phyloP scores from a whole-genome alignment of 2,888 invertebrate species.

The Dynastes tityus region DNA sequence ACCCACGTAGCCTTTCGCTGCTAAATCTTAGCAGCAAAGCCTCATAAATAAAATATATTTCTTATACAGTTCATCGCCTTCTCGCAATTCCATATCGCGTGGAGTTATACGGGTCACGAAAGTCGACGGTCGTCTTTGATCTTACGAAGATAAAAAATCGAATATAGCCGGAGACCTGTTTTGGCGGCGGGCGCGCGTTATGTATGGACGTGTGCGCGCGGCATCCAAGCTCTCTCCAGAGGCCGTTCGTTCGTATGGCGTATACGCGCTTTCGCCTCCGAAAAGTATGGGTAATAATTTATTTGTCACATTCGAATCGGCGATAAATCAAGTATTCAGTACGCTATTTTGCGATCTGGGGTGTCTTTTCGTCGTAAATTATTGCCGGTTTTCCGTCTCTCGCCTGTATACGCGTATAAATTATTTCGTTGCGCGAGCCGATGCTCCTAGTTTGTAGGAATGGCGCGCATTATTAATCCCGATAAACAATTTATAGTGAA shows the following conservation, averaged over 20 bases:
- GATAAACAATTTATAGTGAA: constrained; percentile 27
- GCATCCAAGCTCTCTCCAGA: constrained; percentile 7
- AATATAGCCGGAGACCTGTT: constrained; percentile 28
- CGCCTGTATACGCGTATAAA: constrained; percentile 4
- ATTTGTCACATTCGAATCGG: constrained; percentile 40
- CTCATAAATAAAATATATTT: constrained; percentile 41
- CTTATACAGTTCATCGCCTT: constrained; percentile 31
- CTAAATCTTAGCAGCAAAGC: constrained; percentile 8
- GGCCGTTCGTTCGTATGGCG: constrained; percentile 1
- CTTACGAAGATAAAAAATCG: constrained; percentile 33
- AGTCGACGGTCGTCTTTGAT: constrained; percentile 10
- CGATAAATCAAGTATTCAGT: constrained; percentile 37
- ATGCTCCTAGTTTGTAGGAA: not conserved
- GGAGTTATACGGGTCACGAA: constrained; percentile 20
- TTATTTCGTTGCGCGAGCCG: constrained; percentile 13
- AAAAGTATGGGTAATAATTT: constrained; percentile 34
- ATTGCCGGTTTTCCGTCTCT: constrained; percentile 25
- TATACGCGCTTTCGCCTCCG: constrained; percentile 18
- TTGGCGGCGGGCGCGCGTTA: not conserved
- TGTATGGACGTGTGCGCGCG: constrained; percentile 9
- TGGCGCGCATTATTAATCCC: constrained; percentile 21
- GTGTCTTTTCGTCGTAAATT: constrained; percentile 25
- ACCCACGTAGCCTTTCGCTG: not conserved
- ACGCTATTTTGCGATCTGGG: constrained; percentile 27
- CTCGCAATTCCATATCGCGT: constrained; percentile 15